Base-by-base conservation (phyloP, 2,113 vertebrate genomes). In the Lagopus leucura region DNA sequence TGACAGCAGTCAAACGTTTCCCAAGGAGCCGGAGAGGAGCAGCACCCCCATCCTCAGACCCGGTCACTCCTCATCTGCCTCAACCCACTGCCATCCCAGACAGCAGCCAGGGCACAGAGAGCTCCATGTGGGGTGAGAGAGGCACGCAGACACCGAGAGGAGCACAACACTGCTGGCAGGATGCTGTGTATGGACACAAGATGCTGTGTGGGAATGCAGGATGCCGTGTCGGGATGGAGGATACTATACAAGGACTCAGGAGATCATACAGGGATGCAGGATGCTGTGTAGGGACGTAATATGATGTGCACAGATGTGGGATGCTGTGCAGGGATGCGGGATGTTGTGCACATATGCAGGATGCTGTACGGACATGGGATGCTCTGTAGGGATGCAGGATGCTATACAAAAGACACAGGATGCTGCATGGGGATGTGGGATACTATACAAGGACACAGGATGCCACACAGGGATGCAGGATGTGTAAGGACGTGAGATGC, bases 21-120 rank as follows among this genome's bases (percentile, higher is more conserved):
- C 27, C 80, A 55, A 9, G 40, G 48, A 54, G 67, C 57, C 0
- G 0, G n/a, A 12, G 32, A 18, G 28, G 40, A 42, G 79, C 4
- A 1, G 27, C 1, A 28, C 5, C 27, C 47, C 79, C 42, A 4
- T 40, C 65, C 65, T 2, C 3, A 27, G 71, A 21, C 55, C 30
- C 27, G 10, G 12, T 12, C 0, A 22, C 57, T 82, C 47, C n/a
- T 50, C 10, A 1, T 40, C 40, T 3, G 4, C 50, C 55, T 0
- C 0, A 30, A 7, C 65, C 65, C 2, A 5, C 34, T 3, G 66
- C 2, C 0, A 8, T 4, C 36, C 82, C 28, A 10, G 4, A 38
- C 57, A 34, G 45, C 1, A 32, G 0, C 67, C 2, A 9, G 43
- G 9, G 27, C 52, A 54, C 34, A 4, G 8, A 4, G 6, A 2